A percentile compares a stretch with the other conserved stretches of the same genome.
These are phyloP conservation scores for Pseudoatta argentina DNA, from an alignment of 1,140 invertebrate genomes.

Conservation along the genomic window DNA sequence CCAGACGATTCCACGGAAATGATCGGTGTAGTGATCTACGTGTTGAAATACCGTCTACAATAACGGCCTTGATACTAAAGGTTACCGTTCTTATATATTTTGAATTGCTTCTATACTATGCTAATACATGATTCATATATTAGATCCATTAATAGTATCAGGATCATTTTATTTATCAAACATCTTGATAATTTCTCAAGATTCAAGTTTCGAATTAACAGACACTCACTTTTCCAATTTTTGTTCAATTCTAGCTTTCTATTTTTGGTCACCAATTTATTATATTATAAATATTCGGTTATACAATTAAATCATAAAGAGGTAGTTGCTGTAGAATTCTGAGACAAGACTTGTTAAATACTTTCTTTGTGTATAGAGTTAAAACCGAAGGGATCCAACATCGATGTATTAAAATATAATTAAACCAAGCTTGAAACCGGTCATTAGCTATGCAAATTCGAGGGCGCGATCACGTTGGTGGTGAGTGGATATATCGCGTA, in stretches of 20 bases:
- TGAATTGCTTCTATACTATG: neutral
- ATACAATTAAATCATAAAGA: neutral
- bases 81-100: neutral
- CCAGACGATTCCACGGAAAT: conserved; percentile 5
- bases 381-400: neutral
- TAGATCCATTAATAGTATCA: conserved; percentile 28
- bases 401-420: neutral
- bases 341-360: neutral
- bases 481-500: neutral
- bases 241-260: neutral
- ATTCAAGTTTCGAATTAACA: neutral
- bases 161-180: neutral
- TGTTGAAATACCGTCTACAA: neutral
- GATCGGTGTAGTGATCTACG: neutral
- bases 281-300: neutral
- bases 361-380: neutral
- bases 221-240: neutral
- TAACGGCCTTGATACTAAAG: conserved; percentile 38
- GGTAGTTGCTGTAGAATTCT: neutral
- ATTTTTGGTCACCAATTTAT: neutral
- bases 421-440: neutral
- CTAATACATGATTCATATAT: neutral
- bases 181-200: neutral
- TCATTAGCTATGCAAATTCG: conserved; percentile 41
- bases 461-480: neutral